Base-by-base conservation (phyloP, 2,113 vertebrate genomes). In the Albula glossodonta region DNA sequence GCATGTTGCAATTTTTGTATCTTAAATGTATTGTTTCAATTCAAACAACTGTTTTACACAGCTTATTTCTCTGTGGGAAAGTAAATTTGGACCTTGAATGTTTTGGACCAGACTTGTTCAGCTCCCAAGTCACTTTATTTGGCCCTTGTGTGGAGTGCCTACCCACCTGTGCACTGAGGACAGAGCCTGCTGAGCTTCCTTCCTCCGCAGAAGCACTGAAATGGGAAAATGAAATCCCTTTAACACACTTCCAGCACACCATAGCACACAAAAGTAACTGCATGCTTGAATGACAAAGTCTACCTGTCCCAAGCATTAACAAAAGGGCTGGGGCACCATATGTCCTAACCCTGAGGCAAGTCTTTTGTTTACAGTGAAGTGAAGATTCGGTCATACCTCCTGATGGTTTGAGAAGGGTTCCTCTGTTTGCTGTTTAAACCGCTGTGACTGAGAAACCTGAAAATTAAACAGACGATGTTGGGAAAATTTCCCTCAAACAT, bases 401-500 rank as follows among this genome's bases (percentile, higher is more conserved):
- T 97, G 81, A 96, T 90, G 0, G 94, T 92, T 88, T 97, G 97
- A 90, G 95, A 53, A 0, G 93, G 91, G 56, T 96, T 95, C 91
- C 96, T 97, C 17, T 95, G 95, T 89, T 97, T 97, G 93, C 92
- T 95, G 92, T 93, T 94, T 1, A 77, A 53, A 88, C 74, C 48
- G 77, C 95, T 93, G 87, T 98, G 97, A 93, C 97, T 98, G 51
- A 99, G 94, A 89, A 99, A 97, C 88, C 97, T 98, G 91, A 22
- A 60, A 4, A 53, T 3, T 1, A 19, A 79, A 41, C 53, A 70
- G 22, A n/a, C n/a, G 4, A 74, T 22, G 3, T 22, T 0, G 17
- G 15, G 8, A 19, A 5, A 66, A 7, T 70, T 70, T 22, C 6
- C 63, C n/a, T 70, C 63, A 70, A 31, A 31, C 2, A 31, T 5